Percentiles rank a stretch among this genome's conserved stretches.
These are phyloP conservation scores for Trichoplusia ni DNA, from an alignment of 1,140 invertebrate species.

Conservation along the genomic window DNA sequence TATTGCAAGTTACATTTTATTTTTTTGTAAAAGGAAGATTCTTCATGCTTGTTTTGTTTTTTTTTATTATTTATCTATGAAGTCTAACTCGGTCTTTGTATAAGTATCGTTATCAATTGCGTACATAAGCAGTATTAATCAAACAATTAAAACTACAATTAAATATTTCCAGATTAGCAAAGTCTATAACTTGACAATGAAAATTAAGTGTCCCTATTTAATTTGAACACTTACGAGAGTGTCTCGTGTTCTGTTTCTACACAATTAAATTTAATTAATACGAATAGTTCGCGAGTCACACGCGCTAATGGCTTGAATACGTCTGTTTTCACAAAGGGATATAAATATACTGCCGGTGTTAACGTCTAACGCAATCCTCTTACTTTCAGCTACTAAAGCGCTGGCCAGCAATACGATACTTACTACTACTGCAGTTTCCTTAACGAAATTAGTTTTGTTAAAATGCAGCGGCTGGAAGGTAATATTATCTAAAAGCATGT, in stretches of 20 bases:
- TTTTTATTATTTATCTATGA: too few relatives aligned
- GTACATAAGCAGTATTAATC: too few relatives aligned
- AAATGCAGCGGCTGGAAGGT: conserved; percentile 5
- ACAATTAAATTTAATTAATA: conserved; percentile 79
- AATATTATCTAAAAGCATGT: background rate
- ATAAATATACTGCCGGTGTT: conserved; percentile 51
- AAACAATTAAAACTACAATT: too few relatives aligned
- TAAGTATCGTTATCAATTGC: too few relatives aligned
- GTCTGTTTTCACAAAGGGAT: conserved; percentile 63
- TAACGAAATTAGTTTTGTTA: background rate
- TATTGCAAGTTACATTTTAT: too few relatives aligned
- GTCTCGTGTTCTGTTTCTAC: conserved; percentile 51
- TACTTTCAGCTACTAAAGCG: conserved; percentile 15
- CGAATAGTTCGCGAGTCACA: conserved; percentile 72
- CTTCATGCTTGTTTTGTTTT: too few relatives aligned
- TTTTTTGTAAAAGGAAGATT: too few relatives aligned
- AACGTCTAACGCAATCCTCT: conserved; percentile 20
- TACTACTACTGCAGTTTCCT: conserved; percentile 2
- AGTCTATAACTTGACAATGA: conserved; percentile 29
- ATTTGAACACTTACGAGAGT: conserved; percentile 65
- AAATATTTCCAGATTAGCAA: too few relatives aligned
- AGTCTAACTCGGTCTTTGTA: too few relatives aligned
- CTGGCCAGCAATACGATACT: conserved; percentile 17
- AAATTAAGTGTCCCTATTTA: conserved; percentile 52
- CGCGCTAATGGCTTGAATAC: conserved; percentile 65